Conservation (phyloP, 1,140 invertebrate genomes). For the Aradophagus sp. region DNA sequence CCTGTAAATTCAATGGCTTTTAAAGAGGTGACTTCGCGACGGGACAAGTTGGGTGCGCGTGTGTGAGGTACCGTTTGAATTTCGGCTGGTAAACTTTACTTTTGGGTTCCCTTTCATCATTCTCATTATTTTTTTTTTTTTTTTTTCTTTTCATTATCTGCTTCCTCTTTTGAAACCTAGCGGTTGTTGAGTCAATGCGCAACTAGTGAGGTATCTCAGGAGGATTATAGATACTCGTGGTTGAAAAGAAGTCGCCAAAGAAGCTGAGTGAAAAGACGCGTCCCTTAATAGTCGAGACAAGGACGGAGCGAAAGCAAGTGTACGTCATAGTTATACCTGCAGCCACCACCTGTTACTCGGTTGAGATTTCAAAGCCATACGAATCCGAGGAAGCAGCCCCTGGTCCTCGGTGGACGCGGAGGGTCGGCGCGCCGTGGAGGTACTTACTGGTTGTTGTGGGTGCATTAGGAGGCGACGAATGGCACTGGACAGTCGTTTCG, state of each 20-base stretch:
- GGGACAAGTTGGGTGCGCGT: no score
- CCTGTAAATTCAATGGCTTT: no score
- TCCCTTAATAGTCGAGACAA: slow-evolving; percentile 32
- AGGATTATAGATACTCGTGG: slow-evolving; percentile 18
- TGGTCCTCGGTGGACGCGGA: neutral
- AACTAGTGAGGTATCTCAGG: slow-evolving; percentile 22
- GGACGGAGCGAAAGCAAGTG: slow-evolving; percentile 26
- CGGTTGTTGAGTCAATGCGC: slow-evolving; percentile 6
- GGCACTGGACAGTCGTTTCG: slow-evolving; percentile 31
- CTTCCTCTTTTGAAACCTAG: slow-evolving; percentile 1
- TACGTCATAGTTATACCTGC: slow-evolving; percentile 32
- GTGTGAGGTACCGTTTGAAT: no score
- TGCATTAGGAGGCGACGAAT: slow-evolving; percentile 52
- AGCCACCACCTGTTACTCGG: slow-evolving; percentile 43
- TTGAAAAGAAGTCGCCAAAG: slow-evolving; percentile 3
- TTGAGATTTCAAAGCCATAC: slow-evolving; percentile 11
- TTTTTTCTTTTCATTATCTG: no score
- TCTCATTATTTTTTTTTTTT: no score
- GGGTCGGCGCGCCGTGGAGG: slow-evolving; percentile 7
- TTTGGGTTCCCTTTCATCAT: no score
- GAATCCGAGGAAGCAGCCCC: neutral
- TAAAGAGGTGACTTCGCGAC: no score
- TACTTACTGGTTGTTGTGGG: slow-evolving; percentile 65
- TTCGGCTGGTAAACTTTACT: no score
- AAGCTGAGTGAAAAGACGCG: slow-evolving; percentile 17